These are phyloP conservation scores for Vombatus ursinus DNA, from an alignment of 2,113 vertebrate species.

Conservation along the genomic window DNA sequence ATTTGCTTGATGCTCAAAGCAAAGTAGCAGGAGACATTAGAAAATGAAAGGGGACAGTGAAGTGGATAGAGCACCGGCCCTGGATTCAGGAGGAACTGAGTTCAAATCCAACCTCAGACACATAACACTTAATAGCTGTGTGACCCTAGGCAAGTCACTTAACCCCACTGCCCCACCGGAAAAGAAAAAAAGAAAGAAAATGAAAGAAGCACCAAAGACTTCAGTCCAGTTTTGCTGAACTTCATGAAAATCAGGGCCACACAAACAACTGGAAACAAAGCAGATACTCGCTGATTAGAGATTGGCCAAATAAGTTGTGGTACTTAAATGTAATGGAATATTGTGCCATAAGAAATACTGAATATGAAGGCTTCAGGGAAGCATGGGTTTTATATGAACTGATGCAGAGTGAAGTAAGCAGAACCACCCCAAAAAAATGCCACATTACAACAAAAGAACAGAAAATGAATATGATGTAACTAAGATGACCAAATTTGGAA, in stretches of 20 bases:
- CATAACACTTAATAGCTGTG: too few species aligned
- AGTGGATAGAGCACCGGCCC: too few species aligned
- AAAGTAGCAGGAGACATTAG: not conserved
- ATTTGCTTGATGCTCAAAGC: not conserved
- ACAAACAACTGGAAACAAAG: not conserved
- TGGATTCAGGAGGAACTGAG: too few species aligned
- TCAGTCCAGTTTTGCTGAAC: not conserved
- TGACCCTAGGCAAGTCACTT: too few species aligned
- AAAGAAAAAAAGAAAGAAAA: not conserved
- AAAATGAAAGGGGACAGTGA: not conserved
- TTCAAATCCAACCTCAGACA: too few species aligned
- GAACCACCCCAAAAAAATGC: too few species aligned
- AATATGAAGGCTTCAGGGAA: too few species aligned
- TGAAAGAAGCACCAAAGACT: not conserved
- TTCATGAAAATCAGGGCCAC: not conserved
- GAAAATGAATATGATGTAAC: not conserved
- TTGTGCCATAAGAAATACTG: not conserved
- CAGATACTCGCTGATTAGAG: not conserved
- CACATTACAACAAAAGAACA: not conserved
- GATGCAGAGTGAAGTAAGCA: too few species aligned
- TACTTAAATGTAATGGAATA: not conserved
- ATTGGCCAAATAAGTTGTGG: not conserved
- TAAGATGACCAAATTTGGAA: not conserved
- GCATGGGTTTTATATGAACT: too few species aligned
- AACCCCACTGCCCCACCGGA: too few species aligned